Base-by-base conservation (phyloP, 2,113 vertebrate species). In the Megalops atlanticus region DNA sequence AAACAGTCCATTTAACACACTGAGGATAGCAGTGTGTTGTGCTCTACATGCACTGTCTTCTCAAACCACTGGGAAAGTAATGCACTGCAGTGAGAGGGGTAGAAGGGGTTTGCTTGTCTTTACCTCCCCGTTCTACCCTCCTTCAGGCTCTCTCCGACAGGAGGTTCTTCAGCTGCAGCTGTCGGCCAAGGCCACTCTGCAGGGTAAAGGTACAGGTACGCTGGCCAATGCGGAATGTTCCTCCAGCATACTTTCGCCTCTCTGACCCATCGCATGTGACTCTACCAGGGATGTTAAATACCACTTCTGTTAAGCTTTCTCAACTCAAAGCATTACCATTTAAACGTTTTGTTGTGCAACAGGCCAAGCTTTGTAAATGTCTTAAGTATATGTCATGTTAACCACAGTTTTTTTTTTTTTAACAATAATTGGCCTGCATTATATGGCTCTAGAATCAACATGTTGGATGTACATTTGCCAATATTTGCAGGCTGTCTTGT, bases 151-250 rank as follows among this genome's bases (percentile, higher is more conserved):
- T 64, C 92, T 95, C 64, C 92, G 94, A 81, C 94, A 94, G 81
- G 94, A 95, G 47, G 91, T 95, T 76, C 94, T 95, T 81, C 94
- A 95, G 87, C 90, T 94, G 81, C 94, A 95, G 83, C 87, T 95
- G 86, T 92, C 92, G 16, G 80, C 91, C 84, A 95, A 94, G 89
- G 85, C 85, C 5, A 79, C 88, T 2, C 78, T 83, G 54, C 84
- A 84, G 58, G 79, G 89, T 84, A 92, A 93, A 95, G 94, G 94
- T 94, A 94, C 70, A 18, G 70, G 24, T 58, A 31, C 54, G 79
- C 1, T 5, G 43, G 36, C 4, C 15, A 10, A 21, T 71, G 69
- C 15, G 24, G 36, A 16, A 38, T 54, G 33, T 73, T 47, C 69
- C 69, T n/a, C 35, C 47, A 36, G 40, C 33, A 35, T 38, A 16